These are phyloP conservation scores for Andrena minutula DNA, from an alignment of 2,888 invertebrate species.

Conservation along the genomic window DNA sequence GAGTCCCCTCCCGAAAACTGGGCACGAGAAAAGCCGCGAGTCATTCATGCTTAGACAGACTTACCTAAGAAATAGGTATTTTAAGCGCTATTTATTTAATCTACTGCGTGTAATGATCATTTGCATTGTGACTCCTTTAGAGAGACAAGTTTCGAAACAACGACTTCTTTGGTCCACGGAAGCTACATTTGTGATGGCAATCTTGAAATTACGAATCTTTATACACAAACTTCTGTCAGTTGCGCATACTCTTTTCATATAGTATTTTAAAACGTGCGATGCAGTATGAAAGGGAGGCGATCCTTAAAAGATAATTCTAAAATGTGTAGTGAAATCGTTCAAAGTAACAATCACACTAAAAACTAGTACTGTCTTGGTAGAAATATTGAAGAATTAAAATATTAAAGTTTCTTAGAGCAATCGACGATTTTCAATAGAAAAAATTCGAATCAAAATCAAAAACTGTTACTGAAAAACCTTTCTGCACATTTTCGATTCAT, in stretches of 20 bases:
- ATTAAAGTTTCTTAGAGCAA: neutral
- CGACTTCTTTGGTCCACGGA: constrained; percentile 24
- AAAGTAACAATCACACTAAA: too few relatives aligned
- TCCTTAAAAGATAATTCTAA: neutral
- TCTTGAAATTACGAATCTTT: constrained; percentile 23
- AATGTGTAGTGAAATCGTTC: neutral
- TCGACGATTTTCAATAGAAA: too few relatives aligned
- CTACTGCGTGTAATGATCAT: constrained; percentile 53
- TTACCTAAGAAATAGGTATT: constrained; percentile 67
- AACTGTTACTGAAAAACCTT: too few relatives aligned
- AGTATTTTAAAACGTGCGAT: constrained; percentile 6
- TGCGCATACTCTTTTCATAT: constrained; percentile 11
- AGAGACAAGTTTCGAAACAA: constrained; percentile 27
- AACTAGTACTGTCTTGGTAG: too few relatives aligned
- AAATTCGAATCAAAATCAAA: too few relatives aligned
- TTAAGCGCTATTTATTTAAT: constrained; percentile 71
- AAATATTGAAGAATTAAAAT: too few relatives aligned
- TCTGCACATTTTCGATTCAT: too few relatives aligned
- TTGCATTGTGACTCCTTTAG: constrained; percentile 61
- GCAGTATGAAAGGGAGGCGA: constrained; percentile 2
- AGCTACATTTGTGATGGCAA: constrained; percentile 14
- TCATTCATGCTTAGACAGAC: constrained; percentile 54
- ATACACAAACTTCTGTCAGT: constrained; percentile 21
- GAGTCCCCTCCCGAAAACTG: constrained; percentile 24
- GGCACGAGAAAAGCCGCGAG: constrained; percentile 37